A percentile compares a stretch with the other conserved stretches of the same genome.
Conservation (phyloP, 1,140 invertebrate genomes). For the Trichonephila inaurata region DNA sequence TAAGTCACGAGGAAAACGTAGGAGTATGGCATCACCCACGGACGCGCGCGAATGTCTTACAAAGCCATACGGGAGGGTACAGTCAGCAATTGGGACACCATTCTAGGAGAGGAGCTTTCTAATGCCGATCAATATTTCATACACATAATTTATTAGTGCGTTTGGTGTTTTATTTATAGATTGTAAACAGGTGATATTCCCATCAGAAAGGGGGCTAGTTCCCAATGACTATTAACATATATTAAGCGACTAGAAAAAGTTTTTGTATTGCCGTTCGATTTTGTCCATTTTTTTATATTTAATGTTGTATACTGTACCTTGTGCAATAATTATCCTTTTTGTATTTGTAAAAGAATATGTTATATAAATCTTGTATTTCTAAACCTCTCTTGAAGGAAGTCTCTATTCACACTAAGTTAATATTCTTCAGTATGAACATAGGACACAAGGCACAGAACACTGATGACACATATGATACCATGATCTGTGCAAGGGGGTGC, state of each 20-base stretch:
- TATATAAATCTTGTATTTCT: too few relatives aligned
- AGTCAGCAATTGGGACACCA: constrained; percentile 72
- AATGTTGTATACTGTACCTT: background rate
- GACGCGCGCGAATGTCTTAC: too few relatives aligned
- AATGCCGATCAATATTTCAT: constrained; percentile 9
- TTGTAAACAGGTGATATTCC: background rate
- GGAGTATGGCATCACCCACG: too few relatives aligned
- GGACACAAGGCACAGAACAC: too few relatives aligned
- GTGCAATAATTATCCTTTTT: background rate
- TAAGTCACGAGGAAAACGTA: too few relatives aligned
- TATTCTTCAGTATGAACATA: too few relatives aligned
- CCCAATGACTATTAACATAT: background rate
- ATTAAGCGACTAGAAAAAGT: background rate
- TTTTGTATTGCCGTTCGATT: background rate
- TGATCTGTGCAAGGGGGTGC: rapidly evolving
- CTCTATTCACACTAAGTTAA: too few relatives aligned
- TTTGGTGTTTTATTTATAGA: constrained; percentile 52
- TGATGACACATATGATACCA: too few relatives aligned
- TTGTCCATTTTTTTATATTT: background rate
- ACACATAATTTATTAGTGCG: constrained; percentile 3
- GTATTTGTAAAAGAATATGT: too few relatives aligned
- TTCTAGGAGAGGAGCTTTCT: constrained; percentile 68
- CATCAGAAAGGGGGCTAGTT: background rate
- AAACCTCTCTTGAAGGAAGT: too few relatives aligned
- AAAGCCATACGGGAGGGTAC: constrained; percentile 71